Conservation (phyloP, 2,113 vertebrate species). For the Archocentrus centrarchus region DNA sequence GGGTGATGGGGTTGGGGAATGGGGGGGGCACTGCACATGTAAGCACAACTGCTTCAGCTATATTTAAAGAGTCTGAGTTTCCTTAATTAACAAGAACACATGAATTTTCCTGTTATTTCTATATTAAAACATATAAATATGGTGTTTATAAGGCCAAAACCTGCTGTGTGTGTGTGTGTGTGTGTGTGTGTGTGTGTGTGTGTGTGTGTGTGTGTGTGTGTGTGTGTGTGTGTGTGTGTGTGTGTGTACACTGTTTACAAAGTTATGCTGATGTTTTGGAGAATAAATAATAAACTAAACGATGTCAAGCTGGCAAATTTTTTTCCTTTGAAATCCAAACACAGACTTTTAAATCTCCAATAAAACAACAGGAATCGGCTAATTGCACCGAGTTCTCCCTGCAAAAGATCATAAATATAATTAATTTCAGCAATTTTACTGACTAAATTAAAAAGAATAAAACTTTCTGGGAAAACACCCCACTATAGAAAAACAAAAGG, state of each 20-base stretch:
- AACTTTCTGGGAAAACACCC: constrained; percentile 23
- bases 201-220: background rate
- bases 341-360: background rate
- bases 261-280: background rate
- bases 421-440: constrained; percentile 2
- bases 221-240: background rate
- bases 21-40: no score
- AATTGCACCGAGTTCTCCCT: background rate
- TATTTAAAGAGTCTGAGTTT: background rate
- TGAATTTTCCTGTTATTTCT: background rate
- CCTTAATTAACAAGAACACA: background rate
- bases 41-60: background rate
- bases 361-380: background rate
- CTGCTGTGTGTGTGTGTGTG: background rate
- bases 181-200: no score
- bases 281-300: background rate
- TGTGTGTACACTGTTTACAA: background rate
- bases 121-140: no score
- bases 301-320: background rate
- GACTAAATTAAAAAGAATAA: constrained; percentile 15
- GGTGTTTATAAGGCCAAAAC: background rate
- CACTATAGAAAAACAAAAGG: constrained; percentile 22
- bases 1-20: no score
- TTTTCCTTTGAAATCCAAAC: background rate
- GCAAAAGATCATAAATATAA: background rate